Base-by-base conservation (phyloP, 2,888 invertebrate species). In the Apantesis nais region DNA sequence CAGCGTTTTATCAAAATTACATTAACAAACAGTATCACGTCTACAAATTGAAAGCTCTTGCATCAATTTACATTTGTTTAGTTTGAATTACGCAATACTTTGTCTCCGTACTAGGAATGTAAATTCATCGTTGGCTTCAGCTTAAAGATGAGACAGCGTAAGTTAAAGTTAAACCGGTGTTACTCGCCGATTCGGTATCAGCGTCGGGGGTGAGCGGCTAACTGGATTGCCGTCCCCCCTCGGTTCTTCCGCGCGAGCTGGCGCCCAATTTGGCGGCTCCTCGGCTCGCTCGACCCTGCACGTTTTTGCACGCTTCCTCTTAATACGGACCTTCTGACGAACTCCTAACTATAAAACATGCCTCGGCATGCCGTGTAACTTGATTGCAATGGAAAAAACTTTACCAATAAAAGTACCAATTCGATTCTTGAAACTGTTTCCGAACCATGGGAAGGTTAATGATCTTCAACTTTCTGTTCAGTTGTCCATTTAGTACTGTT, bases 271-370 rank as follows among this genome's bases (percentile, higher is more conserved):
- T 87, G 89, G 88, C 86, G 83, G 76, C 81, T 83, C 79, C 88
- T 87, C 86, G 81, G 74, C 80, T 83, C 78, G 79, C 81, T 83
- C 81, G 82, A 82, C 80, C 83, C 83, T 86, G 86, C 88, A 85
- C 88, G 87, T 91, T 92, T 91, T 91, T 90, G 86, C 88, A 84
- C 86, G 86, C 89, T 88, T 88, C 88, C 86, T 88, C 82, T 85
- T 86, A 84, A 85, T 85, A 85, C 83, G 83, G 80, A 78, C 82
- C 81, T 81, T 78, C 80, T 76, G 78, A 78, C 78, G 67, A 76
- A 76, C 78, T 81, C 73, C 74, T 74, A 70, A 78, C 78, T 76
- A 78, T 84, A 83, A 84, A 84, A 85, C 83, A 83, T 76, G 78
- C 77, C 78, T 74, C 71, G 76, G 72, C 76, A 70, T 68, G 74